Conservation (phyloP, 2,113 vertebrate species). For the Pteronura brasiliensis region DNA sequence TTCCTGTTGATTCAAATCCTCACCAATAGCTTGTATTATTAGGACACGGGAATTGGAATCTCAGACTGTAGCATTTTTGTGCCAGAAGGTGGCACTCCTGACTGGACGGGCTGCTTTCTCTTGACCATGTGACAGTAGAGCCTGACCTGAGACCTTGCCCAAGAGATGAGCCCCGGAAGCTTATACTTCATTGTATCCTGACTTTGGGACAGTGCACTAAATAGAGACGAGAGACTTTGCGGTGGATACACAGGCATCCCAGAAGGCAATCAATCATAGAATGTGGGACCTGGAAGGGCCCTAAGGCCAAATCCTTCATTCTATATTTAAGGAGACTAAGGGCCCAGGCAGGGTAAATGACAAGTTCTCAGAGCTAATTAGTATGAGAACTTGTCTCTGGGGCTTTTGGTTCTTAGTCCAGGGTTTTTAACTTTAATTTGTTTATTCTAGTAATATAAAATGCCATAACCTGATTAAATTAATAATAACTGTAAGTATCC, state of each 20-base stretch:
- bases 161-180: neutral
- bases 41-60: neutral
- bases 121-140: neutral
- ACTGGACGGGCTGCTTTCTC: neutral
- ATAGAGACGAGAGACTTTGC: neutral
- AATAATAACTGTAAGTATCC: neutral
- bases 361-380: neutral
- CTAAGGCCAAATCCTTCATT: constrained; percentile 1
- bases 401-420: neutral
- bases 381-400: neutral
- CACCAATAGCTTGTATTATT: neutral
- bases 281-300: neutral
- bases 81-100: neutral
- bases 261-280: neutral
- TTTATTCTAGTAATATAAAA: neutral
- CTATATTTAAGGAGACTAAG: constrained; percentile 6
- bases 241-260: neutral
- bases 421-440: neutral
- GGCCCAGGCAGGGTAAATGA: neutral
- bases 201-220: neutral
- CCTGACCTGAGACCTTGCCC: neutral
- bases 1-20: neutral
- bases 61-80: neutral
- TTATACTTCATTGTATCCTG: neutral
- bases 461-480: neutral